Percentiles rank a stretch among this genome's conserved stretches.
Evolutionary conservation across 2,113 vertebrate species (phyloP).

Genomic region (Leucoraja erinaceus): DNA sequence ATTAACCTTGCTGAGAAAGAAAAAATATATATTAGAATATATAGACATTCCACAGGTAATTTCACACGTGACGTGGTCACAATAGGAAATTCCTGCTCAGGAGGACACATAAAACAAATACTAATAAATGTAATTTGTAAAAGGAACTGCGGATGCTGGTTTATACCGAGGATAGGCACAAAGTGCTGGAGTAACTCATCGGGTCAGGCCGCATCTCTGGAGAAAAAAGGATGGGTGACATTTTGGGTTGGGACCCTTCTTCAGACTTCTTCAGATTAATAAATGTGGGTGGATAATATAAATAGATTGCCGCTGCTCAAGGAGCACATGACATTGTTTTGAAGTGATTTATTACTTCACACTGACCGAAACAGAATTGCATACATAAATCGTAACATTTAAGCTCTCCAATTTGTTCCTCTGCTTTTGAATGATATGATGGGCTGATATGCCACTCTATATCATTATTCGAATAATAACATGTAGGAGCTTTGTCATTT

Average conservation of each 20-base stretch:
- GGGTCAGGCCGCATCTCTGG: no score
- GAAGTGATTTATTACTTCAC: not conserved
- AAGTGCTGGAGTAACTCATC: no score
- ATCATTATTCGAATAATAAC: not conserved
- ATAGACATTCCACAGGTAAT: not conserved
- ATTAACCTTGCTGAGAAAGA: not conserved
- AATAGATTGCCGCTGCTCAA: not conserved
- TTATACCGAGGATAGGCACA: no score
- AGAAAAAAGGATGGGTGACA: no score
- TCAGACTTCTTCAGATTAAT: no score
- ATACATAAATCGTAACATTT: not conserved
- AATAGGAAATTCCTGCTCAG: not conserved
- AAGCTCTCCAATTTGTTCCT: not conserved
- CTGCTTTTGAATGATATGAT: not conserved
- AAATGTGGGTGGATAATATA: not conserved
- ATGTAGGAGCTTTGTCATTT: not conserved
- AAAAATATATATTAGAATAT: no score
- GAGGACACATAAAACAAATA: not conserved
- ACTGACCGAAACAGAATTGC: not conserved
- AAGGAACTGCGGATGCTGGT: no score
- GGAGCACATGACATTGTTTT: not conserved
- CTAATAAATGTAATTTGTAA: no score
- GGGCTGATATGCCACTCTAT: not conserved
- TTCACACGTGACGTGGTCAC: not conserved
- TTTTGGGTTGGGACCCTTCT: no score